phyloP scores from a whole-genome alignment of 2,113 vertebrate species.

The Brachypteracias leptosomus region DNA sequence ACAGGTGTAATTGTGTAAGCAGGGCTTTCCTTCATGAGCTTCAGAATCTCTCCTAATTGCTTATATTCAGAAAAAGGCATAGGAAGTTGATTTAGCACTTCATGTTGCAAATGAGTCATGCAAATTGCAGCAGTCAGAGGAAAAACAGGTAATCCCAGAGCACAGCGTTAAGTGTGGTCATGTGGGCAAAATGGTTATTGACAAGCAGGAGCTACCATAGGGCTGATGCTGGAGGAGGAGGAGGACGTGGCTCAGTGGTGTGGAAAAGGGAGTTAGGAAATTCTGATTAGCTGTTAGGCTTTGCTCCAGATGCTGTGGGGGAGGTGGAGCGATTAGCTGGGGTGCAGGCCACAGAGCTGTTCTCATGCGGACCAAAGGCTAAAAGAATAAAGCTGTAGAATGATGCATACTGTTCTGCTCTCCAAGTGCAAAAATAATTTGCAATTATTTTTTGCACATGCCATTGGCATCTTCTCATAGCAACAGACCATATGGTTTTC shows the following conservation, averaged over 20 bases:
- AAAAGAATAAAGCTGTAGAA: not conserved
- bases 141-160: slow-evolving; percentile 6
- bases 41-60: not conserved
- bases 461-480: not conserved
- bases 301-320: not conserved
- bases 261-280: not conserved
- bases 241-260: not conserved
- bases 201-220: not conserved
- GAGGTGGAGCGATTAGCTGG: not conserved
- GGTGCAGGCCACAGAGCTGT: not conserved
- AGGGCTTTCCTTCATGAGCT: not conserved
- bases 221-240: not conserved
- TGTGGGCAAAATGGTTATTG: not conserved
- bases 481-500: not conserved
- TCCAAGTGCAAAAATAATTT: not conserved
- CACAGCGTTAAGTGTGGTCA: not conserved
- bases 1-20: not conserved
- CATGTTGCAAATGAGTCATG: slow-evolving; percentile 24
- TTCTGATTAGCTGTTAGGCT: not conserved
- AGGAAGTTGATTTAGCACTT: slow-evolving; percentile 20
- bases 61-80: not conserved
- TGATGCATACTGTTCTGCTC: not conserved
- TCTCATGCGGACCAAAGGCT: not conserved
- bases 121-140: slow-evolving; percentile 16
- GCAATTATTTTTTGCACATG: not conserved